phyloP scores from a whole-genome alignment of 2,113 vertebrate species.

The Lepidiolamprologus cunningtoni region DNA sequence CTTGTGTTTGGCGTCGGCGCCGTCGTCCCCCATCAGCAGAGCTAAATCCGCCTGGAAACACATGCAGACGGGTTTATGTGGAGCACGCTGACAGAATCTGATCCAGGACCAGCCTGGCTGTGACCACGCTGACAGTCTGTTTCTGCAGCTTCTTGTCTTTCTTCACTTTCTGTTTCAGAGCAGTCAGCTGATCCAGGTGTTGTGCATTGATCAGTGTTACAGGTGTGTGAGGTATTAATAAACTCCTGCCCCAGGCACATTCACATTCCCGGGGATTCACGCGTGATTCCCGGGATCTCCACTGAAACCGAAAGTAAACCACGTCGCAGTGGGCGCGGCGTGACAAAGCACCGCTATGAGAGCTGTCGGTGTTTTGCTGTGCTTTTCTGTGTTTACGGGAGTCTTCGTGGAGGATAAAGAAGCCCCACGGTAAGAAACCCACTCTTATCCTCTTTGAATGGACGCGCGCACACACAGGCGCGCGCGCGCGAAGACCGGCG shows the following conservation, averaged over 20 bases:
- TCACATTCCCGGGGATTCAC: background rate
- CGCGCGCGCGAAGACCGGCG: background rate
- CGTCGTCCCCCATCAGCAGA: background rate
- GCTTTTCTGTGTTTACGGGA: background rate
- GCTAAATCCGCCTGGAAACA: background rate
- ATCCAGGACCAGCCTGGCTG: background rate
- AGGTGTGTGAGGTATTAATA: background rate
- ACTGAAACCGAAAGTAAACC: background rate
- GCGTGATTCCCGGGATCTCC: accelerated
- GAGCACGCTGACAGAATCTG: background rate
- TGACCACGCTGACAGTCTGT: background rate
- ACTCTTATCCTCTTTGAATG: background rate
- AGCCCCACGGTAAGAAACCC: background rate
- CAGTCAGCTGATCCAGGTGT: background rate
- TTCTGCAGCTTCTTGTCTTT: background rate
- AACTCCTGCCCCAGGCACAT: background rate
- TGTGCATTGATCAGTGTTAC: background rate
- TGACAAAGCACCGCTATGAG: background rate
- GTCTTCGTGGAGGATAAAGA: background rate
- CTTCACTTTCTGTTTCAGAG: background rate
- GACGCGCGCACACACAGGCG: accelerated
- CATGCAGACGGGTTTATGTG: background rate
- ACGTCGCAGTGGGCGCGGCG: background rate
- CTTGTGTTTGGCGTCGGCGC: accelerated
- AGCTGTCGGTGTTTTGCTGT: background rate